Percentiles rank a stretch among this genome's conserved stretches.
Conservation (phyloP, 1,140 invertebrate species). For the Steinernema feltiae region DNA sequence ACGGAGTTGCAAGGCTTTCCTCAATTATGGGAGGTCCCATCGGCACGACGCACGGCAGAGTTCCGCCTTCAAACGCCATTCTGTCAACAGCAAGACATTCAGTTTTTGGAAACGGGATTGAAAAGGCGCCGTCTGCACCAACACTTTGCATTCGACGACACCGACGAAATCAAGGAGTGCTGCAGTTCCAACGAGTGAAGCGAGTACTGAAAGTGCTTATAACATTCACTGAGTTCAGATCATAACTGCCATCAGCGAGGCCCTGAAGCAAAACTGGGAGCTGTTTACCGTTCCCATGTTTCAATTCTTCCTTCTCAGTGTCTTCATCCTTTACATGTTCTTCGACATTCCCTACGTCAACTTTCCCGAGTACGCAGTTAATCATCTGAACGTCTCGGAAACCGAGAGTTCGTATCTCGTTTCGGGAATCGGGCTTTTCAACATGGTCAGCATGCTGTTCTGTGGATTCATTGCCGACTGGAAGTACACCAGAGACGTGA, state of each 20-base stretch:
- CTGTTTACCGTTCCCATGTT: conserved; percentile 15
- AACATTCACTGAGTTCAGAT: conserved; percentile 3
- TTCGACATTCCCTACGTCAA: conserved; percentile 31
- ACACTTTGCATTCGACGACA: conserved; percentile 6
- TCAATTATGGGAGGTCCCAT: background rate
- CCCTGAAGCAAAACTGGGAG: conserved; percentile 9
- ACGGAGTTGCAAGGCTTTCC: background rate
- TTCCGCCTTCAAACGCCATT: conserved; percentile 29
- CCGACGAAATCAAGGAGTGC: background rate
- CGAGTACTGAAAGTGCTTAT: background rate
- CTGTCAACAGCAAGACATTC: background rate
- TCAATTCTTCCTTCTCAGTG: conserved; percentile 22
- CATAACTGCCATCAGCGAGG: background rate
- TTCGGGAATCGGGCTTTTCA: conserved; percentile 21
- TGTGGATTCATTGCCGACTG: conserved; percentile 61
- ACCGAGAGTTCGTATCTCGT: conserved; percentile 13
- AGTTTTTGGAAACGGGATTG: conserved; percentile 21
- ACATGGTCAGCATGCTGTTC: conserved; percentile 60
- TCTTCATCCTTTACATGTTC: conserved; percentile 27
- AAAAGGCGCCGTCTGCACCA: background rate
- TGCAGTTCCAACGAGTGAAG: conserved; percentile 5
- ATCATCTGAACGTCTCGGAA: conserved; percentile 12
- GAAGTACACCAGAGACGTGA: conserved; percentile 72
- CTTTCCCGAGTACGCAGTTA: conserved; percentile 60
- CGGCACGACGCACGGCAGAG: conserved; percentile 27